phyloP scores from a whole-genome alignment of 2,888 invertebrate genomes.

The Tachina fera region DNA sequence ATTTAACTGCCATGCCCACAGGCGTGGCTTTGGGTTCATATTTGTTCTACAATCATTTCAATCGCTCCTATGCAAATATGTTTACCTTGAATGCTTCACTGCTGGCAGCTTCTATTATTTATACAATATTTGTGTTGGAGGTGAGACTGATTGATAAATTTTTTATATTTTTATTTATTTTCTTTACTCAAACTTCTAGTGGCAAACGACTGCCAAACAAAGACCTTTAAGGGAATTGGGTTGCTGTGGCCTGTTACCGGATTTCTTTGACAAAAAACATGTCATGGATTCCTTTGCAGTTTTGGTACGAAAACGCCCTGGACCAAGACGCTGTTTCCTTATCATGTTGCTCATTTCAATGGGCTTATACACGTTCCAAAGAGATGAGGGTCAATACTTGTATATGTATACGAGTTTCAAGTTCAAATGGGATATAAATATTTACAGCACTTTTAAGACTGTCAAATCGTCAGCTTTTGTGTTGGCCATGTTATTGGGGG shows the following conservation, averaged over 20 bases:
- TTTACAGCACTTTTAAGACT: constrained; percentile 89
- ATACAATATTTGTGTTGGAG: constrained; percentile 86
- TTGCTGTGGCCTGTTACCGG: constrained; percentile 85
- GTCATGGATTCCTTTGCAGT: constrained; percentile 86
- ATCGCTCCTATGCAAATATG: constrained; percentile 88
- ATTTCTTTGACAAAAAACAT: constrained; percentile 89
- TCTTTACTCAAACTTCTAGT: constrained; percentile 78
- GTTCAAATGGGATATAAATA: constrained; percentile 88
- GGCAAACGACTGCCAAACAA: constrained; percentile 88
- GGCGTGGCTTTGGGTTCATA: constrained; percentile 91
- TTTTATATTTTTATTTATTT: not conserved
- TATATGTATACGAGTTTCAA: constrained; percentile 89
- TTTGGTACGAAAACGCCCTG: constrained; percentile 85
- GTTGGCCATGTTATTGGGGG: constrained; percentile 87
- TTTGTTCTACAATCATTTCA: constrained; percentile 85
- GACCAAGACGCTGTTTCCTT: constrained; percentile 86
- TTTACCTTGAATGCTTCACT: constrained; percentile 88
- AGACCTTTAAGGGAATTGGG: constrained; percentile 85
- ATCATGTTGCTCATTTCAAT: constrained; percentile 89
- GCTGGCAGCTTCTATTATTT: constrained; percentile 86
- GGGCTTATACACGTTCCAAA: constrained; percentile 91
- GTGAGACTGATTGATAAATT: constrained; percentile 72
- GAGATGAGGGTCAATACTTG: constrained; percentile 91
- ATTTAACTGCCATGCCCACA: constrained; percentile 91
- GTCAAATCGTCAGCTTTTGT: constrained; percentile 89